A percentile compares a stretch with the other conserved stretches of the same genome.
phyloP scores from a whole-genome alignment of 2,797 vertebrate genomes.

The Mareca penelope region DNA sequence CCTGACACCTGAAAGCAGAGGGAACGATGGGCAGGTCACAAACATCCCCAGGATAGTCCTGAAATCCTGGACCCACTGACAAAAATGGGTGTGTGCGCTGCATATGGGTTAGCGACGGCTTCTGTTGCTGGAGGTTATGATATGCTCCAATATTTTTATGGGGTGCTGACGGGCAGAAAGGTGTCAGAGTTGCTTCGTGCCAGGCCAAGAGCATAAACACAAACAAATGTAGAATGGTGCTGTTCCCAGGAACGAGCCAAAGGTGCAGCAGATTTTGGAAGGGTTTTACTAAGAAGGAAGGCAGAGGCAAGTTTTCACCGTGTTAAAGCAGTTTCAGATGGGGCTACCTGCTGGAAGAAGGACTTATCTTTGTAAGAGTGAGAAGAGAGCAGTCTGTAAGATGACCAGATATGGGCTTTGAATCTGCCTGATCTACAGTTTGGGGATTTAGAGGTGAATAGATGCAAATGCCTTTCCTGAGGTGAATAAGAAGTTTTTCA shows the following conservation, averaged over 20 bases:
- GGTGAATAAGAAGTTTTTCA: not conserved
- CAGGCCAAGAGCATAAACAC: not conserved
- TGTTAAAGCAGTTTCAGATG: not conserved
- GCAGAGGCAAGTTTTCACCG: not conserved
- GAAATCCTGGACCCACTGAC: not conserved
- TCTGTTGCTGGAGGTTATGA: not conserved
- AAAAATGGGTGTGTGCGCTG: not conserved
- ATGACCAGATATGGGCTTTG: not conserved
- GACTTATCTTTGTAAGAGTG: not conserved
- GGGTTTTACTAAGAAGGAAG: not conserved
- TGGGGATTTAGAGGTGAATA: not conserved
- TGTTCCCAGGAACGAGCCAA: not conserved
- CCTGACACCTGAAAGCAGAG: not conserved
- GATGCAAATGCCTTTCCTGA: not conserved
- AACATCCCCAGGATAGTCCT: not conserved
- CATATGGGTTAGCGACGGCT: not conserved
- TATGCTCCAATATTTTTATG: not conserved
- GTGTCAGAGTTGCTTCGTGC: not conserved
- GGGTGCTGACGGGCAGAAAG: not conserved
- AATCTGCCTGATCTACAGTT: not conserved
- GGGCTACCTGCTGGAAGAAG: not conserved
- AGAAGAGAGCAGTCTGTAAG: not conserved
- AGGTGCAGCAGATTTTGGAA: not conserved
- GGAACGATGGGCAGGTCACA: not conserved
- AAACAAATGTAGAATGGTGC: not conserved